Base-by-base conservation (phyloP, 2,113 vertebrate species). In the Entomyzon cyanotis region DNA sequence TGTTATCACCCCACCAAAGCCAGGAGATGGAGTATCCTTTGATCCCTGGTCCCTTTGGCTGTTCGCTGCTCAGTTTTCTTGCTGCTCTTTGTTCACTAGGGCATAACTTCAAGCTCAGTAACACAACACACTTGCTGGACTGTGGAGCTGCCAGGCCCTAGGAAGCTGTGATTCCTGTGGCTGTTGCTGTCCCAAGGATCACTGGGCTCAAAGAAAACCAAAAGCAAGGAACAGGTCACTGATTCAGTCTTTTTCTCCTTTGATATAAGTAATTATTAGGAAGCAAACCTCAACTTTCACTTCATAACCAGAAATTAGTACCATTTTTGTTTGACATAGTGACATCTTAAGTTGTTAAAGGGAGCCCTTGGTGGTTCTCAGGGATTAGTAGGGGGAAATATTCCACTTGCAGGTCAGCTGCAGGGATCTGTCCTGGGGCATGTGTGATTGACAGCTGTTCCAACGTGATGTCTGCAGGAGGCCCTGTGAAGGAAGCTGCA, bases 241-340 rank as follows among this genome's bases (percentile, higher is more conserved):
- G 46, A 23, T 87, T 91, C 0, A 0, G 11, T 59, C 33, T 2
- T 84, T 73, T 5, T 80, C 56, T 89, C 90, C 87, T 76, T 82
- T 92, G 81, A 83, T 91, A 89, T 62, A 68, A 87, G 88, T 91
- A 93, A 93, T 91, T 84, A 60, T 37, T 64, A 71, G 65, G 81
- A 91, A 95, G 33, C 31, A 78, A 71, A 91, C 69, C 28, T 37
- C 74, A 75, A 55, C 84, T 94, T 92, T 89, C 8, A 1, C 35
- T 64, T 93, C 60, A 25, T 79, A 80, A 77, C 27, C 59, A 92
- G 88, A 88, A 90, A 88, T 84, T 68, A 79, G 63, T 77, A 80
- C 75, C 79, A 84, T 78, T 91, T 94, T 78, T 95, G 49, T 79
- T 77, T 91, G 81, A 73, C 81, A 46, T 41, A 10, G 44, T 89